A percentile compares a stretch with the other conserved stretches of the same genome.
phyloP scores from a whole-genome alignment of 2,888 invertebrate genomes.

The Lacanobia oleracea region DNA sequence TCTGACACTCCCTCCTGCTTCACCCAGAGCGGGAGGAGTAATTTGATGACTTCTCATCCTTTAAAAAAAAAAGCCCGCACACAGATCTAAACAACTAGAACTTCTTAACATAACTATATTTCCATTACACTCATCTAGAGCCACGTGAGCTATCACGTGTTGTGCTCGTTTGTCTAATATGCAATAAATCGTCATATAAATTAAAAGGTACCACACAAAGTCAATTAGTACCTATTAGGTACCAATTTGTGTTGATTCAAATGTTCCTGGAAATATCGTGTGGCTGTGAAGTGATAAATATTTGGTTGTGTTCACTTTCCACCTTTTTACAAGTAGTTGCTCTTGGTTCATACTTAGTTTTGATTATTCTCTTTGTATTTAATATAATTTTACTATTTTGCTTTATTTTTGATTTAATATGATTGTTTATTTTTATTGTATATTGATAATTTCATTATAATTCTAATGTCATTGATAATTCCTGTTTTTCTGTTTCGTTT shows the following conservation, averaged over 20 bases:
- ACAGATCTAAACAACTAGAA: constrained; percentile 1
- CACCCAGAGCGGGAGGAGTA: too few species aligned
- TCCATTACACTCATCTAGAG: neutral
- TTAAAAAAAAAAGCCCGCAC: too few species aligned
- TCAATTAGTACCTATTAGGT: constrained; percentile 30
- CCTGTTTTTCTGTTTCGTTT: too few species aligned
- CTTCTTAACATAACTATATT: constrained; percentile 9
- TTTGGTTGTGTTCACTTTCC: neutral
- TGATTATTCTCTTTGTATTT: too few species aligned
- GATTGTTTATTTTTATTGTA: too few species aligned
- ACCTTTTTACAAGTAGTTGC: neutral
- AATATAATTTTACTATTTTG: too few species aligned
- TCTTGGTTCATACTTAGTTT: neutral
- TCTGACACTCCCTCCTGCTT: too few species aligned
- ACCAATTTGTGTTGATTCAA: constrained; percentile 4
- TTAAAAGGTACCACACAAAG: constrained; percentile 25
- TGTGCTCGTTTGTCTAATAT: constrained; percentile 24
- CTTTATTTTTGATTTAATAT: too few species aligned
- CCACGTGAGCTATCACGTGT: constrained; percentile 17
- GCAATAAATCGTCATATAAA: constrained; percentile 38
- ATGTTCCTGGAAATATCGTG: constrained; percentile 18
- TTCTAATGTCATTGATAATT: too few species aligned
- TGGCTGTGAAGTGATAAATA: constrained; percentile 1
- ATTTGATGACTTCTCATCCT: too few species aligned
- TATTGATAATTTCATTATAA: too few species aligned